Conservation (phyloP, 1,140 invertebrate genomes). For the Teleopsis dalmanni region DNA sequence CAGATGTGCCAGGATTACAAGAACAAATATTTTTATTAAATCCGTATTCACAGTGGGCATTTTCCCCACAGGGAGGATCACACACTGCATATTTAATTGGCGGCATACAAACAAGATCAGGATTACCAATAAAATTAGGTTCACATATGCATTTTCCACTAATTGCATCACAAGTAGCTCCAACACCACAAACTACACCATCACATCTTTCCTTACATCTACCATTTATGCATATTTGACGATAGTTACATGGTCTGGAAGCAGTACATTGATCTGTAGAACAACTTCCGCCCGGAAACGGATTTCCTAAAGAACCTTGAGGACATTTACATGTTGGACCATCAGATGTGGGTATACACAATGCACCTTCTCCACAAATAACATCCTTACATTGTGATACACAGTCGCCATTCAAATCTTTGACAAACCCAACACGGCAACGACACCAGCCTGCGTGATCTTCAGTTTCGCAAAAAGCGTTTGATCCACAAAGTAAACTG, state of each 20-base stretch:
- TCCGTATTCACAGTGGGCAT: slow-evolving; percentile 83
- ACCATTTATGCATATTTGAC: slow-evolving; percentile 74
- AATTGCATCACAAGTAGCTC: slow-evolving; percentile 68
- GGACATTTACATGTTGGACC: slow-evolving; percentile 83
- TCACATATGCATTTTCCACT: slow-evolving; percentile 80
- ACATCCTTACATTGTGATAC: slow-evolving; percentile 74
- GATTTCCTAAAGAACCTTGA: slow-evolving; percentile 78
- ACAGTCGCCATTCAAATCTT: slow-evolving; percentile 68
- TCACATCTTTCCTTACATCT: slow-evolving; percentile 80
- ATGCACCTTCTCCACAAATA: slow-evolving; percentile 71
- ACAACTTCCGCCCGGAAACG: slow-evolving; percentile 81
- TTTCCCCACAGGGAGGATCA: slow-evolving; percentile 66
- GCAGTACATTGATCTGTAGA: slow-evolving; percentile 70
- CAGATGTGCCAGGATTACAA: slow-evolving; percentile 73
- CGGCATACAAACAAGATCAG: slow-evolving; percentile 81
- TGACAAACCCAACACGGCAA: slow-evolving; percentile 72
- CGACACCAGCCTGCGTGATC: slow-evolving; percentile 83
- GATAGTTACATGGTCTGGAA: slow-evolving; percentile 64
- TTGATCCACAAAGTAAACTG: slow-evolving; percentile 67
- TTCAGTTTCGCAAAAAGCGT: slow-evolving; percentile 80
- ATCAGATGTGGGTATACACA: slow-evolving; percentile 75
- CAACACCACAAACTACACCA: slow-evolving; percentile 70
- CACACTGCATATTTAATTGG: slow-evolving; percentile 71
- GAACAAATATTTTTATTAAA: slow-evolving; percentile 63
- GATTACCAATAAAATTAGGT: slow-evolving; percentile 80